Evolutionary conservation across 2,113 vertebrate species (phyloP), one percentile per base, ranked within the genome.

Genomic region (Datnioides undecimradiatus): DNA sequence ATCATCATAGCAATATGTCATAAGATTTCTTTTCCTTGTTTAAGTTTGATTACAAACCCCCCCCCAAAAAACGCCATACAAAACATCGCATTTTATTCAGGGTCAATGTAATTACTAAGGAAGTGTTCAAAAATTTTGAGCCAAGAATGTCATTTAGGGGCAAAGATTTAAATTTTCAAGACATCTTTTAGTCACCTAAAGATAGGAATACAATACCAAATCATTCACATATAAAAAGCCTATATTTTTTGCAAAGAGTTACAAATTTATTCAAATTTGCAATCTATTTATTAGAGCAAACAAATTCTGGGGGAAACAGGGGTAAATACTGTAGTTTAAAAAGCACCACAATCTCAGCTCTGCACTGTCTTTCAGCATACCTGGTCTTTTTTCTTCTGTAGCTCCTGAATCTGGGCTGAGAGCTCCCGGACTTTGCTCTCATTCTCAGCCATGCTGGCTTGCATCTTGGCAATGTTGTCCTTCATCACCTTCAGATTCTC

Each of bases 331-430:
- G 16, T 19, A 27, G 17, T 38, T 31, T 7, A 1, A 36, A 73
- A 57, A 33, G 34, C 21, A 8, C 0, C 23, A 3, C 8, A n/a
- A 69, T 40, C 1, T 48, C 6, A 31, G 19, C 3, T 17, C 29
- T 51, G 2, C 29, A 33, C 5, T 11, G 9, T 66, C 4, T 23
- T 34, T 1, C 8, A 31, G 1, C 3, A 14, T 82, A 98, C 98
- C 95, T 98, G 80, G 85, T 97, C 94, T 89, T 90, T 96, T 72
- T 95, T 89, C 79, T 95, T 96, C 92, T 98, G 96, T 87, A 98
- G 87, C 63, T 96, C 93, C 0, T 66, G 87, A 85, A 99, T 95
- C 91, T 98, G 95, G 73, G 89, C 88, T 8, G 83, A 80, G 67
- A 98, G 95, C 85, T 95, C 91, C 74, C 91, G 92, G 75, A 97